Percentiles rank a stretch among this genome's conserved stretches.
Evolutionary conservation across 2,113 vertebrate genomes (phyloP).

Genomic region (Osmerus mordax): DNA sequence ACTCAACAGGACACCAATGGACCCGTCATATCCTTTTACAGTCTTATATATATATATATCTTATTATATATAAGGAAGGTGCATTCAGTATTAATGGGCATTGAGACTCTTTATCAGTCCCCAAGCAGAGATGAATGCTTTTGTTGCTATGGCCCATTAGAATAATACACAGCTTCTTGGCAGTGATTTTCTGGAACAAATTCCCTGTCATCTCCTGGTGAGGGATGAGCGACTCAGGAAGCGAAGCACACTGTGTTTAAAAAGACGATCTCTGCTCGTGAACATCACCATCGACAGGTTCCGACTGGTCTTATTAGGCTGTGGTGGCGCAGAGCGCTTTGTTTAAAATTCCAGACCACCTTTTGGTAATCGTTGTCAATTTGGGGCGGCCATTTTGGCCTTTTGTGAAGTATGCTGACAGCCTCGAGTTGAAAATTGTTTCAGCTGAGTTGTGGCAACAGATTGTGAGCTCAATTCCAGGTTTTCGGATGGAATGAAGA

Average conservation of each 20-base stretch:
- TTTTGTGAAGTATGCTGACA: too few relatives aligned
- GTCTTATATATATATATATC: too few relatives aligned
- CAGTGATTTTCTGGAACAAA: not conserved
- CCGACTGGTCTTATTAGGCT: too few relatives aligned
- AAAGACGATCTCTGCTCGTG: not conserved
- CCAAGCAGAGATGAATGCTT: not conserved
- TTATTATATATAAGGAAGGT: too few relatives aligned
- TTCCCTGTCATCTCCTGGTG: not conserved
- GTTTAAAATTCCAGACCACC: too few relatives aligned
- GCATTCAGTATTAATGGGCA: too few relatives aligned
- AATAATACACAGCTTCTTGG: not conserved
- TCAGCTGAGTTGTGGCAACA: not conserved
- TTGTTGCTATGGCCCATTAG: not conserved
- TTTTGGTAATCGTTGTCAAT: too few relatives aligned
- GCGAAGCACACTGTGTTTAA: conserved; percentile 18
- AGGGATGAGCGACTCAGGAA: not conserved
- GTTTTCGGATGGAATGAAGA: not conserved
- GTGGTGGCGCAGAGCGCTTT: too few relatives aligned
- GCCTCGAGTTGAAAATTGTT: not conserved
- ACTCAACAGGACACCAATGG: too few relatives aligned
- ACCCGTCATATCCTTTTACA: too few relatives aligned
- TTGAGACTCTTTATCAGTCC: not conserved
- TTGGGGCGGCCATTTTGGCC: too few relatives aligned
- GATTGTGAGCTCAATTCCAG: not conserved
- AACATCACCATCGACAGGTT: too few relatives aligned